These are phyloP conservation scores for Fissipunctia ypsillon DNA, from an alignment of 2,888 invertebrate genomes.

Conservation along the genomic window DNA sequence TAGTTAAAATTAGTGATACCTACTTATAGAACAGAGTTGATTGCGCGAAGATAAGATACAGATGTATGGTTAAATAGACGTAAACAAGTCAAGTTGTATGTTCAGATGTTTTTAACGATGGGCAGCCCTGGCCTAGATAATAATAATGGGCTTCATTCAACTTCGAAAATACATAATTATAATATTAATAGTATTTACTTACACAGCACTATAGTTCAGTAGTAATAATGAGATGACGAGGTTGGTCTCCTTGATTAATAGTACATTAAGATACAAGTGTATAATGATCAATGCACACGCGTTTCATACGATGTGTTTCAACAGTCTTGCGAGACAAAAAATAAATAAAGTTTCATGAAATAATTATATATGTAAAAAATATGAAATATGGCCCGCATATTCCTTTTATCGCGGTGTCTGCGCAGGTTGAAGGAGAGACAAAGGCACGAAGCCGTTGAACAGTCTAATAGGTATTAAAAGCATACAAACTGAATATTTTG, in stretches of 20 bases:
- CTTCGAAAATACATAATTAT: constrained; percentile 36
- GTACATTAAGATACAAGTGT: no score
- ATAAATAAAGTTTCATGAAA: no score
- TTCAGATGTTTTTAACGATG: constrained; percentile 61
- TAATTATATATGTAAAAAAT: no score
- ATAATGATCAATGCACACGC: no score
- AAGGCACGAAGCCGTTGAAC: no score
- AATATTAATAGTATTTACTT: constrained; percentile 55
- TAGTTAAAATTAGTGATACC: constrained; percentile 47
- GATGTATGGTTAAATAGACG: constrained; percentile 51
- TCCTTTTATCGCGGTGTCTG: no score
- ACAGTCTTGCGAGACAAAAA: no score
- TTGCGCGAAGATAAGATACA: constrained; percentile 63
- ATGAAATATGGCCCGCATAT: no score
- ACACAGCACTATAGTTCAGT: constrained; percentile 27
- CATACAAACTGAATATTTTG: no score
- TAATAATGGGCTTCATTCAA: constrained; percentile 59
- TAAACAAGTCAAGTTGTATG: constrained; percentile 63
- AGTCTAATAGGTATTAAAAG: no score
- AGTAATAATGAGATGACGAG: constrained; percentile 28
- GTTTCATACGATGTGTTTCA: no score
- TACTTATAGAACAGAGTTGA: constrained; percentile 33
- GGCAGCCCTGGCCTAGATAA: constrained; percentile 72
- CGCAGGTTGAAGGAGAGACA: no score
- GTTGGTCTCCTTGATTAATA: constrained; percentile 33